These are phyloP conservation scores for Osmerus mordax DNA, from an alignment of 2,113 vertebrate species.

Conservation along the genomic window DNA sequence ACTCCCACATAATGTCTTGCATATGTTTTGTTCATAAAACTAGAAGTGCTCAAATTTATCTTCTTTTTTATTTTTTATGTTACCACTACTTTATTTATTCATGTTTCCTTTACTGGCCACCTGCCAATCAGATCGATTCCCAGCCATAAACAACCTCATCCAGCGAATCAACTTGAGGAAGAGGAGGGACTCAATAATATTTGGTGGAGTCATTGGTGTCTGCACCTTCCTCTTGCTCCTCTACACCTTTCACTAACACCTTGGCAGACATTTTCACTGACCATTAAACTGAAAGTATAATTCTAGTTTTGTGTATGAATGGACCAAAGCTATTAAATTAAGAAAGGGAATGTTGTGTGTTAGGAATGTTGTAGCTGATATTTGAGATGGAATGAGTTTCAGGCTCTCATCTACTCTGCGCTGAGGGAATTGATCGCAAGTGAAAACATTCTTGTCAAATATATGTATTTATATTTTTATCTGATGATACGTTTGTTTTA, in stretches of 20 bases:
- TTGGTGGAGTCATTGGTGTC: conserved; percentile 84
- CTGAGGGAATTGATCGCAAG: no score
- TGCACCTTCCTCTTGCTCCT: conserved; percentile 91
- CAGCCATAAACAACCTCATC: conserved; percentile 91
- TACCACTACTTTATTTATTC: background rate
- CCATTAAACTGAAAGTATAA: background rate
- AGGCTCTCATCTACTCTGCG: no score
- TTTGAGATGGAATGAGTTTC: no score
- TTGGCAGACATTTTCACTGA: conserved; percentile 25
- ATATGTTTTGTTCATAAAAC: background rate
- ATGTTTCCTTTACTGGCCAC: conserved; percentile 35
- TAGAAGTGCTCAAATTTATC: no score
- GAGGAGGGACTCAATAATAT: conserved; percentile 89
- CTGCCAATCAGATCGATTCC: conserved; percentile 82
- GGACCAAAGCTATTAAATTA: background rate
- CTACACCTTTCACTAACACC: conserved; percentile 86
- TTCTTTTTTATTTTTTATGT: no score
- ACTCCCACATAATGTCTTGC: background rate
- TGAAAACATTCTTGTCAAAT: background rate
- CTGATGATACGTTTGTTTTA: conserved; percentile 22
- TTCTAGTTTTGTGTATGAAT: background rate
- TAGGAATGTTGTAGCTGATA: background rate
- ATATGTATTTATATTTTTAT: conserved; percentile 7
- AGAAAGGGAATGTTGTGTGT: background rate
- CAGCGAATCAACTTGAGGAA: conserved; percentile 95